Percentiles rank a stretch among this genome's conserved stretches.
Conservation (phyloP, 2,888 invertebrate species). For the Melinopterus prodromus region DNA sequence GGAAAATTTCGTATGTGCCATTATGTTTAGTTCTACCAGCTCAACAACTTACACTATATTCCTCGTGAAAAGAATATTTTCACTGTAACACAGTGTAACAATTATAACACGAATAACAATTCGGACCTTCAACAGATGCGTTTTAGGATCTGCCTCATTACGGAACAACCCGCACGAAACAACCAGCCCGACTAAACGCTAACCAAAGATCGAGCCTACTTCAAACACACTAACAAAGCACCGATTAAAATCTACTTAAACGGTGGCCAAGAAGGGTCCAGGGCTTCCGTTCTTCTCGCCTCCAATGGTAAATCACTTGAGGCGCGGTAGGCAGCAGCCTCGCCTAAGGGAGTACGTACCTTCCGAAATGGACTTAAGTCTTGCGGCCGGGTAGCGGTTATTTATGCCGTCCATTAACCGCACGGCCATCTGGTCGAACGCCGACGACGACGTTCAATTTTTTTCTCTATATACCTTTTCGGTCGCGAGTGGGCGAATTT, state of each 20-base stretch:
- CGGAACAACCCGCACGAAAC: not conserved
- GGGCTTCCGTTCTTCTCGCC: not conserved
- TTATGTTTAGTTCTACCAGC: no score
- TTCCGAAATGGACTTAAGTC: not conserved
- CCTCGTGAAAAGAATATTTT: no score
- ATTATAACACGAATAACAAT: no score
- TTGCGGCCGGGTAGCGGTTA: not conserved
- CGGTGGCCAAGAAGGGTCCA: not conserved
- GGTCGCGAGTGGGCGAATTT: not conserved
- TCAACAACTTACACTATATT: no score
- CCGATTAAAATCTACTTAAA: not conserved
- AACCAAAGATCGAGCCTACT: not conserved
- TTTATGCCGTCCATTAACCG: constrained; percentile 4
- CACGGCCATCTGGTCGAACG: not conserved
- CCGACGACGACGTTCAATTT: not conserved
- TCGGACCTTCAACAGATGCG: not conserved
- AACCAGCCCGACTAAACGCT: not conserved
- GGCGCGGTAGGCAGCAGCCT: not conserved
- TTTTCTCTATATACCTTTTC: not conserved
- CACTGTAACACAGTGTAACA: no score
- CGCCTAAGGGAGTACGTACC: not conserved
- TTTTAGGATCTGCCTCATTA: not conserved
- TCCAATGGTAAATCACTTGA: not conserved
- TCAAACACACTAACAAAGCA: not conserved
- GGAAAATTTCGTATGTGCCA: no score